Evolutionary conservation across 1,140 invertebrate species (phyloP).

Genomic region (Phthorimaea operculella): DNA sequence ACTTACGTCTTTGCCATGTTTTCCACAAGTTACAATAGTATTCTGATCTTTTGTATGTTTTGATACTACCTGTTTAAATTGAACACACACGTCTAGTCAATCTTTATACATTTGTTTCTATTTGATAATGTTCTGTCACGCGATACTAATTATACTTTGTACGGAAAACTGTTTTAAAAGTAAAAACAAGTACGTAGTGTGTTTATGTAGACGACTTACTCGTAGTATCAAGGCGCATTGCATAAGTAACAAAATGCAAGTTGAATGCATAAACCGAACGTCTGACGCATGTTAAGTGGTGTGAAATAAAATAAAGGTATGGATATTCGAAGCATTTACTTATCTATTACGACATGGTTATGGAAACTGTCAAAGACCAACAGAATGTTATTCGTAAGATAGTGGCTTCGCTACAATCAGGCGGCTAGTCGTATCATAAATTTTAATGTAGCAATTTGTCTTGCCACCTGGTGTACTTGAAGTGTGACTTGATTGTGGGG

Average conservation of each 20-base stretch:
- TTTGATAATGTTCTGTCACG: too few relatives aligned
- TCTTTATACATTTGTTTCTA: background rate
- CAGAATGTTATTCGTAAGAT: constrained; percentile 1
- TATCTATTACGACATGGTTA: constrained; percentile 1
- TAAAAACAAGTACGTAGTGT: background rate
- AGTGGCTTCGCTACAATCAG: background rate
- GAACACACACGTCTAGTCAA: background rate
- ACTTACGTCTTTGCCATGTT: background rate
- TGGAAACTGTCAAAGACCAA: background rate
- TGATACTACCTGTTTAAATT: background rate
- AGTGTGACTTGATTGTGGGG: background rate
- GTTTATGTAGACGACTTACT: background rate
- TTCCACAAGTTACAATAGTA: background rate
- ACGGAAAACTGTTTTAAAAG: background rate
- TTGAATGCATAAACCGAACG: constrained; percentile 1
- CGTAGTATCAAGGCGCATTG: constrained; percentile 1
- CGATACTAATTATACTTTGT: background rate
- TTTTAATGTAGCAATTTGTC: constrained; percentile 1
- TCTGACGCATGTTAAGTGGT: background rate
- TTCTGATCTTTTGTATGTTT: background rate
- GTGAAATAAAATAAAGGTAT: background rate
- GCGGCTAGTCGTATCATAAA: background rate
- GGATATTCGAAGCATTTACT: constrained; percentile 5
- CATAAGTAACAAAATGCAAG: constrained; percentile 3
- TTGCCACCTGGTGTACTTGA: constrained; percentile 1